Base-by-base conservation (phyloP, 2,797 vertebrate species). In the Cuniculus paca region DNA sequence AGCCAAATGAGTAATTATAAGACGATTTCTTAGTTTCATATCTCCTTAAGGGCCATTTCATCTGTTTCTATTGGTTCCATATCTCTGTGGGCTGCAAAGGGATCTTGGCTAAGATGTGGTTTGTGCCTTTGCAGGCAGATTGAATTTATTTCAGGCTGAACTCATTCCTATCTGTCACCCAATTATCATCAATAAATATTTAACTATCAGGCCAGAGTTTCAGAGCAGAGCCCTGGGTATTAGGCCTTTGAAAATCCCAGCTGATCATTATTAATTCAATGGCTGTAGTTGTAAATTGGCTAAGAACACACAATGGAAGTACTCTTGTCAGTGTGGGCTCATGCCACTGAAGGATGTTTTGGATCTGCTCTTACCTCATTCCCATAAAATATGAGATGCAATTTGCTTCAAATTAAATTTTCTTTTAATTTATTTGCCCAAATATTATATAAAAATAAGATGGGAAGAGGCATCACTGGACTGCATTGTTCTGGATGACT, bases 251-350 rank as follows among this genome's bases (percentile, higher is more conserved):
- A 1, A 17, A n/a, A 61, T 77, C 94, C 91, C 75, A 94, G 82
- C 88, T 91, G 96, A 97, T 94, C 72, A 12, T 98, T 95, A 98
- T 97, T 97, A 98, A 98, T 98, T 97, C 95, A 97, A 24, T 86
- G 91, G 97, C 50, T 92, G 85, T 68, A 28, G 95, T 28, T 96
- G 74, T 95, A 78, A 97, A 94, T 95, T 77, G 97, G 92, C 95
- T 94, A 94, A 97, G 95, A 97, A 81, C 91, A 92, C 81, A 72
- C 80, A 89, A 48, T n/a, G 78, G 95, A 82, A 28, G 4, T 9
- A 42, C 78, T 81, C 45, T 63, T 96, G 96, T 78, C 83, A 36
- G 22, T 5, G 5, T 42, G 24, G 22, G 42, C 45, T 88, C 0
- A 8, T 61, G 80, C 54, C 60, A 72, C 1, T 75, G 96, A 81